Percentiles rank a stretch among this genome's conserved stretches.
These are phyloP conservation scores for Acanthopleura granulata DNA, from an alignment of 2,888 invertebrate genomes.

Conservation along the genomic window DNA sequence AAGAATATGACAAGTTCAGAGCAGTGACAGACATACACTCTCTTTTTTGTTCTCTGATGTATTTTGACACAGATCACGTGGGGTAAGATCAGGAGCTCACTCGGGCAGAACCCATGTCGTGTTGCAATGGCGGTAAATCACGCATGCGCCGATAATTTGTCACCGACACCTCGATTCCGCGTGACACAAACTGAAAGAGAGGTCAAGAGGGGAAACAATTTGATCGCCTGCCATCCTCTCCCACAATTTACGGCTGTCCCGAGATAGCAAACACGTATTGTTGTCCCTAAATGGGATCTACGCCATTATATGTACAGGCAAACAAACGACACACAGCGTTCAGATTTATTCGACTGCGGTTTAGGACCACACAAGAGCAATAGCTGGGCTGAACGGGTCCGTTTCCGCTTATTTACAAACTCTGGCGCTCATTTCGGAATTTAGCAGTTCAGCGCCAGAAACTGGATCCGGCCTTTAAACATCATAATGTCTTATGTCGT, in stretches of 20 bases:
- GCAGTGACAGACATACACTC: too few species aligned
- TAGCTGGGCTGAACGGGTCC: neutral
- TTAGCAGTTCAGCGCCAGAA: too few species aligned
- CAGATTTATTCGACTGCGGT: neutral
- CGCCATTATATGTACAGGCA: too few species aligned
- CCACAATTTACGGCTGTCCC: too few species aligned
- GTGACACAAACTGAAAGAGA: slow-evolving; percentile 7
- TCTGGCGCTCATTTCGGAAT: neutral
- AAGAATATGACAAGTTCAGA: too few species aligned
- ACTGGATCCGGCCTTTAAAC: too few species aligned
- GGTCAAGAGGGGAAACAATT: neutral
- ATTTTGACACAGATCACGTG: too few species aligned
- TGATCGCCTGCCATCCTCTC: neutral
- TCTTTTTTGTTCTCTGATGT: too few species aligned
- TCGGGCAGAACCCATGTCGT: neutral
- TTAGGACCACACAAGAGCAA: neutral
- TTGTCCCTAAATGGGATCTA: too few species aligned
- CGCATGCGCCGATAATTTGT: slow-evolving; percentile 11
- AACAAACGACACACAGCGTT: neutral
- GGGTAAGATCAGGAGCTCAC: neutral
- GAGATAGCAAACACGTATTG: too few species aligned
- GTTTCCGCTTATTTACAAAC: slow-evolving; percentile 3
- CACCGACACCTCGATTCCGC: slow-evolving; percentile 9
- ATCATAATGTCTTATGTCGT: too few species aligned
- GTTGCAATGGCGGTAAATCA: neutral